These are phyloP conservation scores for Daktulosphaira vitifoliae DNA, from an alignment of 1,140 invertebrate genomes.

Conservation along the genomic window DNA sequence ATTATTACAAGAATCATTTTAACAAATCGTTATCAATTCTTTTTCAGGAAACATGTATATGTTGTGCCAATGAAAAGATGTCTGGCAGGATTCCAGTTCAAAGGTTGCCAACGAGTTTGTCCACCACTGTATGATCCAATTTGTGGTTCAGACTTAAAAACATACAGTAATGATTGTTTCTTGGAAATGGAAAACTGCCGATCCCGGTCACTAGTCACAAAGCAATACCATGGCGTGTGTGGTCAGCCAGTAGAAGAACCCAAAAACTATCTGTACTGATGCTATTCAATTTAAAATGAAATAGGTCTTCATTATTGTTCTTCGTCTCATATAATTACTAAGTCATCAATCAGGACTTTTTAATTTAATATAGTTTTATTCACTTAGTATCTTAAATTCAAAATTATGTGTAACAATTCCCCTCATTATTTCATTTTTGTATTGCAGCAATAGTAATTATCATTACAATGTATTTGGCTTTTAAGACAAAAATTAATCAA, in stretches of 20 bases:
- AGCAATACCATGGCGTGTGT: conserved; percentile 58
- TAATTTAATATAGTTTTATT: too few relatives aligned
- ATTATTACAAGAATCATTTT: too few relatives aligned
- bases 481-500: conserved; percentile 20
- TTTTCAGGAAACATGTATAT: conserved; percentile 69
- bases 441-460: too few relatives aligned
- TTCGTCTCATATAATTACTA: too few relatives aligned
- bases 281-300: too few relatives aligned
- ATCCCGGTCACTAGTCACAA: conserved; percentile 57
- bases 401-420: too few relatives aligned
- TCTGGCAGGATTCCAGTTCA: conserved; percentile 69
- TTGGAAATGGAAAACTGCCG: conserved; percentile 81
- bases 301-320: too few relatives aligned
- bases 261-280: conserved; percentile 58
- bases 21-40: too few relatives aligned
- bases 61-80: conserved; percentile 78
- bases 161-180: conserved; percentile 88
- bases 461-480: too few relatives aligned
- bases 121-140: conserved; percentile 76
- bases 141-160: conserved; percentile 79
- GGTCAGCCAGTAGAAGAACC: conserved; percentile 58
- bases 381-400: too few relatives aligned
- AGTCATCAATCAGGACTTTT: too few relatives aligned
- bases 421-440: too few relatives aligned
- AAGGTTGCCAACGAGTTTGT: conserved; percentile 76